phyloP scores from a whole-genome alignment of 2,888 invertebrate species.

The Ferrisia virgata region DNA sequence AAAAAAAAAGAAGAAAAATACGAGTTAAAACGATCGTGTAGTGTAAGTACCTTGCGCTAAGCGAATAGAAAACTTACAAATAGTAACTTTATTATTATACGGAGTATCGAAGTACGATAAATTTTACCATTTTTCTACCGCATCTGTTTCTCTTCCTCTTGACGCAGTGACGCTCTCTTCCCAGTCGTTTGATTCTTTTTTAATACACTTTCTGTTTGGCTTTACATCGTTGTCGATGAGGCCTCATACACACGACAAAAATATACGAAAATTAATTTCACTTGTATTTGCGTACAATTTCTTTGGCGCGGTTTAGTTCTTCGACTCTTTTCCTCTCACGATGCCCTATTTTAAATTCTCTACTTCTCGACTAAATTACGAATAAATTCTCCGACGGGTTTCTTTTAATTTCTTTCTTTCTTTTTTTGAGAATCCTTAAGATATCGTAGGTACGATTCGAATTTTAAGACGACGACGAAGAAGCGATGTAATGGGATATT shows the following conservation, averaged over 20 bases:
- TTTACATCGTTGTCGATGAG: background rate
- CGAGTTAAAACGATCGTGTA: background rate
- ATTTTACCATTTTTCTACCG: background rate
- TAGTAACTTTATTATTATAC: background rate
- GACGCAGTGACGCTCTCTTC: background rate
- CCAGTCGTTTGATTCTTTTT: background rate
- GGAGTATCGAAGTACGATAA: background rate
- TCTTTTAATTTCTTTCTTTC: background rate
- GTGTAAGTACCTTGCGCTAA: background rate
- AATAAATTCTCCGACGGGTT: background rate
- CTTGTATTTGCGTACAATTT: background rate
- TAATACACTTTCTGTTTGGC: background rate
- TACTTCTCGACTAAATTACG: background rate
- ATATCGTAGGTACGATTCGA: too few species aligned
- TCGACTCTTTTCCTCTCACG: background rate
- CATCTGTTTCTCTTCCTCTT: background rate
- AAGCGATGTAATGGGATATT: too few species aligned
- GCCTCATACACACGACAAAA: too few species aligned
- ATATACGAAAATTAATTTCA: background rate
- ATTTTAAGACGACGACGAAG: background rate
- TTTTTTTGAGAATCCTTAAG: background rate
- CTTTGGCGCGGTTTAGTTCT: background rate
- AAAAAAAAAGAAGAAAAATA: background rate
- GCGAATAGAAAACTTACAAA: background rate
- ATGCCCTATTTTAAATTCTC: background rate